These are phyloP conservation scores for Meandrina meandrites DNA, from an alignment of 92 coral and sea anemone genomes.

Conservation along the genomic window DNA sequence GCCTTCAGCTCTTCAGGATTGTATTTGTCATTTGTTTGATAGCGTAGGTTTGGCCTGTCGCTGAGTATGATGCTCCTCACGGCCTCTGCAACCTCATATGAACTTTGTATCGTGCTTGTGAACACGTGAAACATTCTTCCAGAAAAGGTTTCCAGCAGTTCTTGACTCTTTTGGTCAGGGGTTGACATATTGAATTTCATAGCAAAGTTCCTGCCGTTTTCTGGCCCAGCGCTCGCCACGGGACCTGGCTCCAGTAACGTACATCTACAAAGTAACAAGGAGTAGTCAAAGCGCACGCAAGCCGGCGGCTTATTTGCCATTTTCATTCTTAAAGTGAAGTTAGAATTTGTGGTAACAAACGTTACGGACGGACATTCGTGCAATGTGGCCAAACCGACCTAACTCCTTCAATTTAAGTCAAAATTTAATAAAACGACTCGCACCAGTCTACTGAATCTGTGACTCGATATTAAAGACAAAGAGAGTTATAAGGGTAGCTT, in stretches of 20 bases:
- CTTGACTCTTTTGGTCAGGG: slow-evolving; percentile 62
- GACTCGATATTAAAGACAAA: too few species aligned
- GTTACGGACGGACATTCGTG: too few species aligned
- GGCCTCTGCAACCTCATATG: slow-evolving; percentile 52
- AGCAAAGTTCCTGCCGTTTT: neutral
- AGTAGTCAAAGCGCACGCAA: neutral
- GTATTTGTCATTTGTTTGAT: slow-evolving; percentile 55
- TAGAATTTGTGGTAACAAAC: too few species aligned
- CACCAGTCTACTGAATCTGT: too few species aligned
- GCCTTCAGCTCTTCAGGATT: slow-evolving; percentile 41
- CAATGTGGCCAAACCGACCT: too few species aligned
- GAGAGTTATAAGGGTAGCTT: too few species aligned
- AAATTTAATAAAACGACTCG: too few species aligned
- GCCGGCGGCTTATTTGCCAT: neutral
- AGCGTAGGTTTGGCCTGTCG: slow-evolving; percentile 71
- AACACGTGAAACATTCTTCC: slow-evolving; percentile 18
- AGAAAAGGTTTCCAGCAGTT: slow-evolving; percentile 32
- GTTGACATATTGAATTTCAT: slow-evolving; percentile 36
- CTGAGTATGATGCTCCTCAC: slow-evolving; percentile 60
- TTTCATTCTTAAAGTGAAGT: too few species aligned
- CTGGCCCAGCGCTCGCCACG: slow-evolving; percentile 19
- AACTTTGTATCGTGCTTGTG: neutral
- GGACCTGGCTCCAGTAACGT: slow-evolving; percentile 74
- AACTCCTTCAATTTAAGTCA: too few species aligned
- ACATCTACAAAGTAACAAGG: neutral